phyloP scores from a whole-genome alignment of 2,797 vertebrate species.

The Emys orbicularis region DNA sequence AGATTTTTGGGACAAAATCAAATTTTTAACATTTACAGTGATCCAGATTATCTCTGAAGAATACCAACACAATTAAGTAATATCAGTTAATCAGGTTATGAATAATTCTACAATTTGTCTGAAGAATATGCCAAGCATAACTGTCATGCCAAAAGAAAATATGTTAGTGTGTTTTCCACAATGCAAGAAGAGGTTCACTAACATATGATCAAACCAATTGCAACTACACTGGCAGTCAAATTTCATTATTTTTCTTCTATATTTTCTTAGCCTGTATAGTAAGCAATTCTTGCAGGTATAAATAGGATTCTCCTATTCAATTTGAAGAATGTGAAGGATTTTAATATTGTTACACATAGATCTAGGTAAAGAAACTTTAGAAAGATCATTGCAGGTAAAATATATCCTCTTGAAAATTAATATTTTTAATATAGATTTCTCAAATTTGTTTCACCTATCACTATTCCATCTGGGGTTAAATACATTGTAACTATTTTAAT shows the following conservation, averaged over 20 bases:
- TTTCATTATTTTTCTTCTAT: background rate
- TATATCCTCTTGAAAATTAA: background rate
- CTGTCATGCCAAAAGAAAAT: background rate
- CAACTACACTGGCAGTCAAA: background rate
- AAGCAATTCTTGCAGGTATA: background rate
- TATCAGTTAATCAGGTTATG: background rate
- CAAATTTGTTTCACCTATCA: background rate
- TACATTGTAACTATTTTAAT: background rate
- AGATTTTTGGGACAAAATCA: background rate
- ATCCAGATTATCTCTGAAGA: background rate
- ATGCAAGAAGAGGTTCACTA: background rate
- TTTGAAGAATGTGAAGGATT: background rate
- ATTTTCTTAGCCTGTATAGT: background rate
- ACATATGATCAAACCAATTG: slow-evolving; percentile 1
- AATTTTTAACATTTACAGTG: background rate
- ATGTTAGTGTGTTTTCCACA: background rate
- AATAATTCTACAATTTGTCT: slow-evolving; percentile 22
- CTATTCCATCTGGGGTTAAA: background rate
- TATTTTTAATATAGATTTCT: background rate
- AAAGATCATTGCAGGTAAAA: background rate
- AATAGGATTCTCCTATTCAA: background rate
- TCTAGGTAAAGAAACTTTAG: background rate
- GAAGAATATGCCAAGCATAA: slow-evolving; percentile 12
- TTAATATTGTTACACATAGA: background rate
- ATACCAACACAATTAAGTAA: background rate